These are phyloP conservation scores for Ophraella communa DNA, from an alignment of 2,888 invertebrate species.

Conservation along the genomic window DNA sequence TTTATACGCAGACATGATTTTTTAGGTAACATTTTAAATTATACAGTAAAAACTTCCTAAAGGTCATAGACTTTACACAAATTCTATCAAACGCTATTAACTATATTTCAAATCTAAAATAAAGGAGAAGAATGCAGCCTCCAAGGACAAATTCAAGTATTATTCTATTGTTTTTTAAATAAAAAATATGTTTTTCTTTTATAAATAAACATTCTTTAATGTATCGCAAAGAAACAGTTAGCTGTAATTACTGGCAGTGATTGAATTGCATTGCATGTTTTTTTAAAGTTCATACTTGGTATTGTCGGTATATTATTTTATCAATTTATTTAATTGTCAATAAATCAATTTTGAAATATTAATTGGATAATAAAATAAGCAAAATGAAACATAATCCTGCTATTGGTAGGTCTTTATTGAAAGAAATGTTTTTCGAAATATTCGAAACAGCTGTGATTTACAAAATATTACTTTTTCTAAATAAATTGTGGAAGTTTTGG, in stretches of 20 bases:
- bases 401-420: no score
- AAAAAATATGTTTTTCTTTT: background rate
- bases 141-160: background rate
- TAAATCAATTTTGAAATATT: background rate
- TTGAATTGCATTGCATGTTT: background rate
- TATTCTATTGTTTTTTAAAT: background rate
- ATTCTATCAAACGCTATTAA: background rate
- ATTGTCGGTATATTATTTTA: background rate
- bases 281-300: background rate
- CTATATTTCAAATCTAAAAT: background rate
- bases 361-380: no score
- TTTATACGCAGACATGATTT: no score
- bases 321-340: background rate
- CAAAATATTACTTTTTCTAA: no score
- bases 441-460: no score
- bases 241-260: background rate
- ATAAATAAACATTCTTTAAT: background rate
- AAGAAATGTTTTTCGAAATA: no score
- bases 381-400: no score
- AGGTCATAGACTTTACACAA: background rate
- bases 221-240: background rate
- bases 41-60: background rate
- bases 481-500: no score
- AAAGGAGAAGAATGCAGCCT: background rate
- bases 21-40: background rate